A percentile compares a stretch with the other conserved stretches of the same genome.
These are phyloP conservation scores for Pollachius pollachius DNA, from an alignment of 2,113 vertebrate genomes.

Conservation along the genomic window DNA sequence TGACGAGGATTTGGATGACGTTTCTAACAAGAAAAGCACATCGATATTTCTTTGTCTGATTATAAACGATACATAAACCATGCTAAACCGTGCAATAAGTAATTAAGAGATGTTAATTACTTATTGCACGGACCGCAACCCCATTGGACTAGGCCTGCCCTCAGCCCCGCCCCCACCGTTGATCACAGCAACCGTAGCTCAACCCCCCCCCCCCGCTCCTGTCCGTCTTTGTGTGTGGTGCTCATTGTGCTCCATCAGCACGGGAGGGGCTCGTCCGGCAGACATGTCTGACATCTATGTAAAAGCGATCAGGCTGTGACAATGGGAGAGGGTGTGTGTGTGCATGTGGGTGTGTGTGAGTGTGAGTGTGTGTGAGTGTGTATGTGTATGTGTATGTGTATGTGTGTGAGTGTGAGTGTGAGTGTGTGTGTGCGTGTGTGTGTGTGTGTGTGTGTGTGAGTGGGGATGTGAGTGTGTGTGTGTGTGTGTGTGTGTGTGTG, in stretches of 20 bases:
- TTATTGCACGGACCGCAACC: too few relatives aligned
- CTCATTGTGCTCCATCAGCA: constrained; percentile 51
- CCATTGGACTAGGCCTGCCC: not conserved
- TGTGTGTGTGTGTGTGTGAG: not conserved
- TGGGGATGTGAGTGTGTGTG: too few relatives aligned
- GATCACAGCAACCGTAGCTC: constrained; percentile 32
- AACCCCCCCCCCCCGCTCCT: constrained; percentile 37
- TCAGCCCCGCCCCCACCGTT: constrained; percentile 26
- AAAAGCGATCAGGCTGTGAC: constrained; percentile 48
- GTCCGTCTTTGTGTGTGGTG: constrained; percentile 29
- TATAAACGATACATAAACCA: too few relatives aligned
- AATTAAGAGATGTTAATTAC: too few relatives aligned
- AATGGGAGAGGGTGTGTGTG: constrained; percentile 34
- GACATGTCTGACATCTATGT: constrained; percentile 68
- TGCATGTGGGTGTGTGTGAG: constrained; percentile 11
- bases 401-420: too few relatives aligned
- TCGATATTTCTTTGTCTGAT: not conserved
- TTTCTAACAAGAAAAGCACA: not conserved
- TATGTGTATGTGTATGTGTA: too few relatives aligned
- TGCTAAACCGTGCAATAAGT: too few relatives aligned
- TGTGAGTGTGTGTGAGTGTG: not conserved
- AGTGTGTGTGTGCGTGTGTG: too few relatives aligned
- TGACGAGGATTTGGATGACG: too few relatives aligned
- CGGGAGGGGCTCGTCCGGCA: constrained; percentile 48
- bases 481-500: too few relatives aligned